Conservation (phyloP, 2,797 vertebrate genomes). For the Hemitrygon akajei region DNA sequence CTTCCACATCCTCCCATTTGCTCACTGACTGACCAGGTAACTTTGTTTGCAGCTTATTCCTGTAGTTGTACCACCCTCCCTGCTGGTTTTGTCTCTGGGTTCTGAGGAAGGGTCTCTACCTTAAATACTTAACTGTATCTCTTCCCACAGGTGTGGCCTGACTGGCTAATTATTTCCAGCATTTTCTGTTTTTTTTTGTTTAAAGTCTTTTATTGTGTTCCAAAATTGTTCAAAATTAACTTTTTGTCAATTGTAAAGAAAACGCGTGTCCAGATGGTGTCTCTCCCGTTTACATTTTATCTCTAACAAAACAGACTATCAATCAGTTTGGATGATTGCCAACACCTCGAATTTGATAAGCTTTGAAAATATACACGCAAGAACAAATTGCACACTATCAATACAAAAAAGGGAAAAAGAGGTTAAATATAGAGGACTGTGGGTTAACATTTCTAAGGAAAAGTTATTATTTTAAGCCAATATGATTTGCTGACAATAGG, state of each 20-base stretch:
- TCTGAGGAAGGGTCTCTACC: too few species aligned
- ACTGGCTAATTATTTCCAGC: too few species aligned
- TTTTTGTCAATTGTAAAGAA: conserved; percentile 11
- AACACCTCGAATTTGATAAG: background rate
- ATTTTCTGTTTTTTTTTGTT: too few species aligned
- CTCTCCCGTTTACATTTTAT: background rate
- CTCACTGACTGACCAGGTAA: too few species aligned
- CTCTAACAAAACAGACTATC: background rate
- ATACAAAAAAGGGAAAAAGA: background rate
- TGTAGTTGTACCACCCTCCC: too few species aligned
- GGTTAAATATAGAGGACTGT: background rate
- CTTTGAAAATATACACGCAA: background rate
- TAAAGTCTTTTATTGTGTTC: background rate
- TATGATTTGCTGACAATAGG: conserved; percentile 21
- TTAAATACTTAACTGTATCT: too few species aligned
- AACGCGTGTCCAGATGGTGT: conserved; percentile 11
- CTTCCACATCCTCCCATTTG: too few species aligned
- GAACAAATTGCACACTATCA: background rate
- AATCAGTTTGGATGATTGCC: conserved; percentile 24
- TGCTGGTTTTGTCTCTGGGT: too few species aligned
- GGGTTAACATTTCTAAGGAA: background rate
- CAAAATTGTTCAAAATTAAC: background rate
- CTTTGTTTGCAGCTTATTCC: too few species aligned
- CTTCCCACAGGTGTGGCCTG: too few species aligned
- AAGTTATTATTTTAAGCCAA: background rate